A percentile compares a stretch with the other conserved stretches of the same genome.
Conservation (phyloP, 1,140 invertebrate genomes). For the Tetranychus cinnabarinus region DNA sequence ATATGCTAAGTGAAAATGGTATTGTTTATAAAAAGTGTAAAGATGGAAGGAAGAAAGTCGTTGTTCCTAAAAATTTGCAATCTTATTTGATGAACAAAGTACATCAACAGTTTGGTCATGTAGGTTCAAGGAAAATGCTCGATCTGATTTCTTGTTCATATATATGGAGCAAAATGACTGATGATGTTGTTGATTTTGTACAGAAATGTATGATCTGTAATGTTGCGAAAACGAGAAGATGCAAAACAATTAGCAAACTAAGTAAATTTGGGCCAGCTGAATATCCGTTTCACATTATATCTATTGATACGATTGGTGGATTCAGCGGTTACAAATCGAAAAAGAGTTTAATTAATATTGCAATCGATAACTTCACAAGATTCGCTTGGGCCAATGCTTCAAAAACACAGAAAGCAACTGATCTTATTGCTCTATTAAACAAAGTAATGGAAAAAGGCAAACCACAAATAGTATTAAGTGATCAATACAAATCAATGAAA, state of each 20-base stretch:
- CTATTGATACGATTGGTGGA: constrained; percentile 6
- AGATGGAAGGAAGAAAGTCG: background rate
- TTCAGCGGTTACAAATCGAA: background rate
- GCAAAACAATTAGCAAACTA: background rate
- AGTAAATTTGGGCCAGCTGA: background rate
- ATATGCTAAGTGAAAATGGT: background rate
- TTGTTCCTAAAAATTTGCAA: background rate
- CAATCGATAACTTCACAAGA: constrained; percentile 1
- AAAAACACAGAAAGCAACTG: background rate
- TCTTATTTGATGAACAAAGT: background rate
- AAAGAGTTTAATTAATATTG: constrained; percentile 1
- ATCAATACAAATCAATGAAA: background rate
- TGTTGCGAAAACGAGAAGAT: background rate
- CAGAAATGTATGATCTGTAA: background rate
- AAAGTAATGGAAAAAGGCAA: background rate
- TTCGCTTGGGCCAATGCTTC: background rate
- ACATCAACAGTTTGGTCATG: no score
- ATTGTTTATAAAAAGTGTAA: background rate
- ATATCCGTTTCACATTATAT: constrained; percentile 2
- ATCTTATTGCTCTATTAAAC: constrained; percentile 3
- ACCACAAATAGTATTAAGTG: background rate
- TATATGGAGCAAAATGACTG: background rate
- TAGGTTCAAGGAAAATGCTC: no score
- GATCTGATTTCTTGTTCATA: no score
- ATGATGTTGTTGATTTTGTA: background rate